Evolutionary conservation across 1,140 invertebrate species (phyloP), one percentile per base, ranked within the genome.

Genomic region (Venustaconcha ellipsiformis): DNA sequence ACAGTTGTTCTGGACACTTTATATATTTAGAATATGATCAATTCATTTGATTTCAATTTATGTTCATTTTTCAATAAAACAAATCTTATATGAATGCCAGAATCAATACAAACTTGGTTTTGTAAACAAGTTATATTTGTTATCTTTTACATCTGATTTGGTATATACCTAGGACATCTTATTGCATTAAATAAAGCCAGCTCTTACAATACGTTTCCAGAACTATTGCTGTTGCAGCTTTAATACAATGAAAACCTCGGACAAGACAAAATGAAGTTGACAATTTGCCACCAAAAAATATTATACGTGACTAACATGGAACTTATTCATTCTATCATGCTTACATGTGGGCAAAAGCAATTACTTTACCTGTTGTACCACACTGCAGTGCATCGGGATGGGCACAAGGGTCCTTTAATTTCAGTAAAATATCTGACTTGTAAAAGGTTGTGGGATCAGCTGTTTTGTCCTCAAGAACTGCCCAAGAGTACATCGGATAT

Each of bases 401-500:
- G 2, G 69, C 64, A 63, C 83, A 84, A 14, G 82, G 83, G 26
- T 84, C 81, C 14, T 6, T 59, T 13, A 82, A 18, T 6, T 26
- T 20, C 23, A 81, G 56, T 23, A 30, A 15, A 14, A 18, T n/a
- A 12, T 23, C 14, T 26, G 67, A 15, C n/a, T 72, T 26, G 69
- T 80, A 83, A 66, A 79, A 81, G 12, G 76, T 76, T 14, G 71
- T 72, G 4, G 67, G 58, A 60, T 79, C 70, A 8, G 75, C n/a
- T 12, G 76, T 64, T 48, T 72, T 64, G 57, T 72, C 57, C 20
- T 70, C 30, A 17, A 86, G 56, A 17, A 86, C 79, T 18, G 80
- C 80, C 80, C 82, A 86, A 18, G 48, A 78, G 69, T 80, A 83
- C 6, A 78, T 64, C 17, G 57, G 63, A 63, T 86, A 67, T 23